Base-by-base conservation (phyloP, 2,797 vertebrate species). In the Myripristis murdjan region DNA sequence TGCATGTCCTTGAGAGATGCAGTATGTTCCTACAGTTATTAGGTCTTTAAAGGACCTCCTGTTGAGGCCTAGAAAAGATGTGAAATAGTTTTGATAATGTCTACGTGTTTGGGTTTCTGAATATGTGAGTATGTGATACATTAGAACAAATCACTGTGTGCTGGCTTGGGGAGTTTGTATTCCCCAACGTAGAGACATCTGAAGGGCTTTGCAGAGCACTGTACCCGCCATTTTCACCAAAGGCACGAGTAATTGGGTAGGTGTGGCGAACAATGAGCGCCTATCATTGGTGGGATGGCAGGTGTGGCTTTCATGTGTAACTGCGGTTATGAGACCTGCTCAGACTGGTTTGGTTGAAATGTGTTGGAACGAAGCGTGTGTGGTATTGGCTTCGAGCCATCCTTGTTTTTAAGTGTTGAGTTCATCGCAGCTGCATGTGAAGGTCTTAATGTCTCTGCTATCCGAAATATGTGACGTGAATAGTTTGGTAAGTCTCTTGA, bases 231-330 rank as follows among this genome's bases (percentile, higher is more conserved):
- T 43, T 15, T 43, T 2, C 39, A 4, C 2, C 39, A 43, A 44
- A n/a, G 16, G 16, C 15, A 16, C 10, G 7, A 37, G 26, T 52
- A 47, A 18, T 61, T 10, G 49, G 0, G 11, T 49, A 12, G 68
- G 58, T 61, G 69, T 41, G 44, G 52, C 52, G 6, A 4, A 18
- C 10, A 10, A 0, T 24, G 10, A 26, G 9, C 39, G 20, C 11
- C 28, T 6, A n/a, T 63, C 2, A 69, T 57, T 72, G 57, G 64
- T 18, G 33, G 33, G 8, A 8, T 35, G 4, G 37, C 0, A 18
- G 74, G 74, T 69, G 77, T 80, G 79, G 57, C 54, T 47, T 10
- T 23, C 0, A 6, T 24, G 41, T 48, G 35, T 35, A 2, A 24
- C 3, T 5, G 0, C 24, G 26, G 11, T 18, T 18, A 39, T 14